Evolutionary conservation across 2,888 invertebrate species (phyloP).

Genomic region (Temnothorax unifasciatus): DNA sequence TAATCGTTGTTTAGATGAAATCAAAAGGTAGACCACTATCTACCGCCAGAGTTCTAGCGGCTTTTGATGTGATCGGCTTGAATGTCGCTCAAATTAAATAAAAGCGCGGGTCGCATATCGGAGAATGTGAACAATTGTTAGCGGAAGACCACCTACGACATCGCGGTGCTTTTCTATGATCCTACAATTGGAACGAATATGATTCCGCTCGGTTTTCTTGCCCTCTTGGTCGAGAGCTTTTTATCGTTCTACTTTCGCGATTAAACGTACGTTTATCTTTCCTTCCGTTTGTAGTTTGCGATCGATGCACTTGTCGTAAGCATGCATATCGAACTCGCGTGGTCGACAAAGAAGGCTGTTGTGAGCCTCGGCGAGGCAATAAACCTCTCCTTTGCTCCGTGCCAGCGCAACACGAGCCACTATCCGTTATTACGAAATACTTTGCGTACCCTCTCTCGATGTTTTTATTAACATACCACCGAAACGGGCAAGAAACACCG

Average conservation of each 20-base stretch:
- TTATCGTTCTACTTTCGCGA: slow-evolving; percentile 15
- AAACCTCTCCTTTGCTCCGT: slow-evolving; percentile 64
- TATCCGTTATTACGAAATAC: slow-evolving; percentile 71
- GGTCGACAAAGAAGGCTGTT: slow-evolving; percentile 37
- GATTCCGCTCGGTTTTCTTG: background rate
- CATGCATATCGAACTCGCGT: slow-evolving; percentile 57
- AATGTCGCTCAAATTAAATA: no score
- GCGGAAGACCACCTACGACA: no score
- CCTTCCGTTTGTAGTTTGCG: slow-evolving; percentile 16
- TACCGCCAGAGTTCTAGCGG: no score
- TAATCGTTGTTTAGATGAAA: no score
- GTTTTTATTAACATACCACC: slow-evolving; percentile 55
- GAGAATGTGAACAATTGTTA: no score
- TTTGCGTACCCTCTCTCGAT: slow-evolving; percentile 60
- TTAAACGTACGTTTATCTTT: slow-evolving; percentile 21
- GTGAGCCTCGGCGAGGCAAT: slow-evolving; percentile 62
- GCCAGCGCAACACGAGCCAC: slow-evolving; percentile 54
- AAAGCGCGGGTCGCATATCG: no score
- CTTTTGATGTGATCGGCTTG: no score
- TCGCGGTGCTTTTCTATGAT: no score
- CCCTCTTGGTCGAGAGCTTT: slow-evolving; percentile 24
- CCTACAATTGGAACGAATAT: background rate
- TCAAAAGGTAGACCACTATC: no score
- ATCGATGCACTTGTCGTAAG: slow-evolving; percentile 59
- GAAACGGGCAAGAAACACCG: background rate